These are phyloP conservation scores for Hydraecia micacea DNA, from an alignment of 2,888 invertebrate species.

Conservation along the genomic window DNA sequence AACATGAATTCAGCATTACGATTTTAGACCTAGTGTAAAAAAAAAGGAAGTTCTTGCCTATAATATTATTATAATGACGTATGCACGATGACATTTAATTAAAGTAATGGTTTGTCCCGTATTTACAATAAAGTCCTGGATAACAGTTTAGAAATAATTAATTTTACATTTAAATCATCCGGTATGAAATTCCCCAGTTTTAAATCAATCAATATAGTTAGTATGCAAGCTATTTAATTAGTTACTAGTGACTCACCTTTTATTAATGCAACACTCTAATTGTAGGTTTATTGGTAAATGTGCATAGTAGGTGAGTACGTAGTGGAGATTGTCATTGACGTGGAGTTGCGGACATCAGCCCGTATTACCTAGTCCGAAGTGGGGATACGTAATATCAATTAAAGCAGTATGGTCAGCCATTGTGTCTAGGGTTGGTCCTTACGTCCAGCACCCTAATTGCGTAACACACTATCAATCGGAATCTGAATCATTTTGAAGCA, in stretches of 20 bases:
- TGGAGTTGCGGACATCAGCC: too few species aligned
- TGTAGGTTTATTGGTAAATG: not conserved
- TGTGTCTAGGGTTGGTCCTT: not conserved
- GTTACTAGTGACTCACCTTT: not conserved
- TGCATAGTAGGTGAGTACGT: too few species aligned
- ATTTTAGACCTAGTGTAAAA: not conserved
- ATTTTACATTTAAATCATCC: not conserved
- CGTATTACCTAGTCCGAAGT: too few species aligned
- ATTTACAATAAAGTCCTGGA: not conserved
- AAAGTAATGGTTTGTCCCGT: slow-evolving; percentile 9
- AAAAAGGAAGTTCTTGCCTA: slow-evolving; percentile 29
- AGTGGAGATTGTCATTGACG: too few species aligned
- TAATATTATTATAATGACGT: slow-evolving; percentile 23
- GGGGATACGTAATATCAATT: not conserved
- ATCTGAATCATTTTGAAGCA: too few species aligned
- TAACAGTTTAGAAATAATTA: slow-evolving; percentile 18
- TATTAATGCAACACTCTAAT: not conserved
- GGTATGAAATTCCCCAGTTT: slow-evolving; percentile 4
- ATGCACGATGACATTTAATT: slow-evolving; percentile 5
- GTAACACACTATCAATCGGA: too few species aligned
- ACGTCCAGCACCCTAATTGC: too few species aligned
- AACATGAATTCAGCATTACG: too few species aligned
- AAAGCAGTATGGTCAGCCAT: not conserved
- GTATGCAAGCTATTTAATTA: not conserved
- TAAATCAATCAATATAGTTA: slow-evolving; percentile 3